Evolutionary conservation across 2,888 invertebrate genomes (phyloP).

Genomic region (Punctoribates punctum): DNA sequence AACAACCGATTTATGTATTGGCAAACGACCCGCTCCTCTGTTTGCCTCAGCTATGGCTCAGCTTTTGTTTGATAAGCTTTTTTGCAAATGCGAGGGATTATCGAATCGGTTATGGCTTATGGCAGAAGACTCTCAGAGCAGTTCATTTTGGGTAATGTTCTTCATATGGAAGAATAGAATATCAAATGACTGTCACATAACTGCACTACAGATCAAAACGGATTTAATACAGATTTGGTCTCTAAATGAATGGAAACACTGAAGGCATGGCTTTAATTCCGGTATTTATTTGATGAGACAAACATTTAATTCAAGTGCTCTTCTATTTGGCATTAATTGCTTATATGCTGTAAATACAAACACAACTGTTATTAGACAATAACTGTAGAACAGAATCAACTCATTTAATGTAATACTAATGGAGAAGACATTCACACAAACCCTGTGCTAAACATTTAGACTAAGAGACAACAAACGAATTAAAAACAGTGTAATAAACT

Average conservation of each 20-base stretch:
- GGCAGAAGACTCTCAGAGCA: neutral
- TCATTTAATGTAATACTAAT: conserved; percentile 21
- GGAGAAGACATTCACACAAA: neutral
- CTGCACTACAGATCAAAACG: neutral
- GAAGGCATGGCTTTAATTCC: neutral
- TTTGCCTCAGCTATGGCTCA: neutral
- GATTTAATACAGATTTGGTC: neutral
- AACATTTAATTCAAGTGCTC: conserved; percentile 30
- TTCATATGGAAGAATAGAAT: conserved; percentile 4
- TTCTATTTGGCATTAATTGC: conserved; percentile 18
- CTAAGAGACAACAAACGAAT: neutral
- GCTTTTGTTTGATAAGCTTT: neutral
- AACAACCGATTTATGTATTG: too few relatives aligned
- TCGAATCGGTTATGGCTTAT: neutral
- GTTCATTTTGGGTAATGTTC: conserved; percentile 17
- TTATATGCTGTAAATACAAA: conserved; percentile 24
- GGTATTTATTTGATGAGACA: conserved; percentile 32
- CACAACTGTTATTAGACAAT: neutral
- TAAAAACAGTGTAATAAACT: neutral
- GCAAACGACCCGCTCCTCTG: neutral
- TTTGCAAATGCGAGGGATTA: conserved; percentile 8
- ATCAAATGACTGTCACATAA: neutral
- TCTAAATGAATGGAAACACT: neutral
- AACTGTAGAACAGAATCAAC: neutral
- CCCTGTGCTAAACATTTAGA: neutral